Evolutionary conservation across 2,113 vertebrate species (phyloP).

Genomic region (Acrocephalus kingi): DNA sequence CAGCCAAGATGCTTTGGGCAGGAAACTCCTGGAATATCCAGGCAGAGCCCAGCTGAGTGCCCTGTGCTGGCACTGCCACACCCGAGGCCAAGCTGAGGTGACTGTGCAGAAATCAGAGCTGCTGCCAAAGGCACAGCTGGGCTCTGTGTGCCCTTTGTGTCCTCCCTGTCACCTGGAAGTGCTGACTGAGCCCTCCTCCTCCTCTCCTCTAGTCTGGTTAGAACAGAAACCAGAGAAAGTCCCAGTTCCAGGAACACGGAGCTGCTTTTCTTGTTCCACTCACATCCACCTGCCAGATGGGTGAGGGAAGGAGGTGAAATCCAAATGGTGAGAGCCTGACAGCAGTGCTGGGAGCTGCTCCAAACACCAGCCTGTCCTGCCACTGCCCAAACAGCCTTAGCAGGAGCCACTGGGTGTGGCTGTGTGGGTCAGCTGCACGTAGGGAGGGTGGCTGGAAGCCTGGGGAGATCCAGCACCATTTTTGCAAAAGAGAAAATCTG

Average conservation of each 20-base stretch:
- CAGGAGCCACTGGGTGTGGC: rapidly evolving
- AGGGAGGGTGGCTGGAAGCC: neutral
- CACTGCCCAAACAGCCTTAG: neutral
- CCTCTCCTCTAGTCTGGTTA: no score
- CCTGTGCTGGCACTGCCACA: rapidly evolving
- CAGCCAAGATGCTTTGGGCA: neutral
- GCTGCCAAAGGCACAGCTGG: neutral
- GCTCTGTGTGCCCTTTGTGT: neutral
- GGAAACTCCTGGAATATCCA: neutral
- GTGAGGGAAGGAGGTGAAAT: neutral
- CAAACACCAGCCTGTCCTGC: neutral
- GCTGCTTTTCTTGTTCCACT: neutral
- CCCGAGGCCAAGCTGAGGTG: neutral
- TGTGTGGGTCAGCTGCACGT: neutral
- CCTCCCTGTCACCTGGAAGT: neutral
- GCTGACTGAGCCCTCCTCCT: neutral
- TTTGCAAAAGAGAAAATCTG: neutral
- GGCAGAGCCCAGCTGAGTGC: rapidly evolving
- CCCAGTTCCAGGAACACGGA: rapidly evolving
- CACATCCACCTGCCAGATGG: neutral
- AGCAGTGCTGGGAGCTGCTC: neutral
- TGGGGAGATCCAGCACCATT: neutral
- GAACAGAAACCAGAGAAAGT: rapidly evolving
- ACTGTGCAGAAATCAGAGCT: neutral
- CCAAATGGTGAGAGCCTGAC: neutral